These are phyloP conservation scores for Asbolus verrucosus DNA, from an alignment of 1,140 invertebrate genomes.

Conservation along the genomic window DNA sequence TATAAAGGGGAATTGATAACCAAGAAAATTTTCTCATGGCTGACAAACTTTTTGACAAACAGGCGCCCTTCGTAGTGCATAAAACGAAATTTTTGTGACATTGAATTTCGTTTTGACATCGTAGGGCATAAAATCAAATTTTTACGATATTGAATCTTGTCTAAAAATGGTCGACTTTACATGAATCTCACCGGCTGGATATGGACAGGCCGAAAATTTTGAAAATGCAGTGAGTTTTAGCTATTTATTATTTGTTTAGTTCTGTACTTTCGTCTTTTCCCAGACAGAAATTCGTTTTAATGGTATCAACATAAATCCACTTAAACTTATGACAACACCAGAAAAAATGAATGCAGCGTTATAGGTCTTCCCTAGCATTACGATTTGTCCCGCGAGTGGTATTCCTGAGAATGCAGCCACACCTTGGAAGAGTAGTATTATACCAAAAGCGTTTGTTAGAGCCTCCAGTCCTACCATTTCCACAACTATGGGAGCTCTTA, in stretches of 20 bases:
- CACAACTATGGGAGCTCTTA: slow-evolving; percentile 96
- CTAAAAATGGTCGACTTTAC: too few relatives aligned
- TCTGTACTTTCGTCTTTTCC: slow-evolving; percentile 43
- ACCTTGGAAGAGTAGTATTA: slow-evolving; percentile 93
- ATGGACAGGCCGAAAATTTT: too few relatives aligned
- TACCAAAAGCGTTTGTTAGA: slow-evolving; percentile 95
- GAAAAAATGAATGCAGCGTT: slow-evolving; percentile 92
- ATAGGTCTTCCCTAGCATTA: slow-evolving; percentile 85
- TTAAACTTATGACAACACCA: slow-evolving; percentile 67
- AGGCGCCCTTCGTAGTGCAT: too few relatives aligned
- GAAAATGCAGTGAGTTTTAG: background rate
- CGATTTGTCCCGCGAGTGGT: slow-evolving; percentile 85
- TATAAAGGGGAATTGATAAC: too few relatives aligned
- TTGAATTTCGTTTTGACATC: too few relatives aligned
- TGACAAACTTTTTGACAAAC: too few relatives aligned
- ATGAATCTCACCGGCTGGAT: too few relatives aligned
- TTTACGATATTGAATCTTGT: too few relatives aligned
- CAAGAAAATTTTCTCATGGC: too few relatives aligned
- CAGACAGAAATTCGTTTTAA: slow-evolving; percentile 49
- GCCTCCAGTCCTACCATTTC: slow-evolving; percentile 96
- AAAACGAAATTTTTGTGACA: too few relatives aligned
- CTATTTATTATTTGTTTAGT: too few relatives aligned
- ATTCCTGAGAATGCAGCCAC: slow-evolving; percentile 87
- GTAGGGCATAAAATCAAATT: too few relatives aligned
- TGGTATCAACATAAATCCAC: slow-evolving; percentile 57